Evolutionary conservation across 30 jellyfish, hydroid and myxozoan species (phyloP).

Genomic region (Turritopsis rubra): DNA sequence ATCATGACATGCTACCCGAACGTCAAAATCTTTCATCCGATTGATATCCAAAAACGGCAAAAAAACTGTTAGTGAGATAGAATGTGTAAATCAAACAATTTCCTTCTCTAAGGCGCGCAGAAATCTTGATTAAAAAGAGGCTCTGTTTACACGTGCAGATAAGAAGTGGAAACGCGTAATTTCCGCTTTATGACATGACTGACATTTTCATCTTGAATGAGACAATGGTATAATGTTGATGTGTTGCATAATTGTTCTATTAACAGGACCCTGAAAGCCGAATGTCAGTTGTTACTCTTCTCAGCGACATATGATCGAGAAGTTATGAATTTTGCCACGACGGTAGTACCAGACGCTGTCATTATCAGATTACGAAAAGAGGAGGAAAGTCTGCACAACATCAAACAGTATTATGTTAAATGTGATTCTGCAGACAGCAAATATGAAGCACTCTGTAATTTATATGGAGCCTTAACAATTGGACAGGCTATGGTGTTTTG

Average conservation of each 20-base stretch:
- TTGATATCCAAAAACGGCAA: no score
- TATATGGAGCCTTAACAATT: slow-evolving; percentile 79
- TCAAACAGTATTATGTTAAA: slow-evolving; percentile 79
- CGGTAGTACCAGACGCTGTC: slow-evolving; percentile 74
- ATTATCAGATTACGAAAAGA: slow-evolving; percentile 71
- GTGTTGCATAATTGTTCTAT: neutral
- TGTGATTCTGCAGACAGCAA: slow-evolving; percentile 72
- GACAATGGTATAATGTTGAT: neutral
- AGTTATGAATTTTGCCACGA: slow-evolving; percentile 81
- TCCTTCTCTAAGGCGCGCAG: no score
- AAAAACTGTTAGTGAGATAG: no score
- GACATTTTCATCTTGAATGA: no score
- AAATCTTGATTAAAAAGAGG: no score
- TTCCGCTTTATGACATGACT: no score
- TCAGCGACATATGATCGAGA: slow-evolving; percentile 89
- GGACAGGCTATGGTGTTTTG: slow-evolving; percentile 98
- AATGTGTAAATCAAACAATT: no score
- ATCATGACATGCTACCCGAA: no score
- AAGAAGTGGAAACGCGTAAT: no score
- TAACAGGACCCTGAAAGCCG: slow-evolving; percentile 37
- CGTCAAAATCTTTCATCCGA: no score
- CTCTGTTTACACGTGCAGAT: no score
- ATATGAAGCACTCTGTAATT: slow-evolving; percentile 82
- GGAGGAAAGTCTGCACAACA: slow-evolving; percentile 87
- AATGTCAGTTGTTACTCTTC: slow-evolving; percentile 76